Conservation (phyloP, 2,797 vertebrate species). For the Helostoma temminkii region DNA sequence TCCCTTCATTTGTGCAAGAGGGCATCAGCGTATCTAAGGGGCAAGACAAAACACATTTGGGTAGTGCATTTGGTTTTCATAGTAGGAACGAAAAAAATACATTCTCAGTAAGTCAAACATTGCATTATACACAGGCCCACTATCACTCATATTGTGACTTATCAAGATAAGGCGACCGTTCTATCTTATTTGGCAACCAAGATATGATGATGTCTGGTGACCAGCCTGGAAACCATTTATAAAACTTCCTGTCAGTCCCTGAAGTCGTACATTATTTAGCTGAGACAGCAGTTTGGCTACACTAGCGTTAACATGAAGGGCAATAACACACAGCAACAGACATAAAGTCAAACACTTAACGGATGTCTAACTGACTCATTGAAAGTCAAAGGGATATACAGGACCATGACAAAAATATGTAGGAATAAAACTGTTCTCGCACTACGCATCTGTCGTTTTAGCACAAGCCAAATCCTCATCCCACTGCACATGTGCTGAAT, state of each 20-base stretch:
- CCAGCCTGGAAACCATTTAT: conserved; percentile 44
- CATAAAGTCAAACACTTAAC: conserved; percentile 50
- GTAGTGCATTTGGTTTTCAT: background rate
- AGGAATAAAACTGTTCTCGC: background rate
- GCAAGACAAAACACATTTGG: no score
- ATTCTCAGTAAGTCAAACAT: background rate
- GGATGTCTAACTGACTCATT: conserved; percentile 33
- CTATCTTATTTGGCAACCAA: conserved; percentile 41
- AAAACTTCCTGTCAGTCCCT: conserved; percentile 44
- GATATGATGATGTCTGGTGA: conserved; percentile 36
- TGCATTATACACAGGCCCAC: conserved; percentile 1
- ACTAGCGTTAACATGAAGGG: conserved; percentile 36
- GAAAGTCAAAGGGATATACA: conserved; percentile 46
- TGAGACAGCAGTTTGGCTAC: conserved; percentile 60
- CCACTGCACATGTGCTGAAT: background rate
- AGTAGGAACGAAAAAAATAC: background rate
- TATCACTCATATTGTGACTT: conserved; percentile 29
- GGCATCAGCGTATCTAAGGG: background rate
- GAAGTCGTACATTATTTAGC: conserved; percentile 60
- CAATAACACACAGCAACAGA: conserved; percentile 45
- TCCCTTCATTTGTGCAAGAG: background rate
- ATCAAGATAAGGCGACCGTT: conserved; percentile 37
- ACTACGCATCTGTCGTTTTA: background rate
- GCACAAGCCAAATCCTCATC: background rate
- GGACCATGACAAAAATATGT: background rate